A percentile compares a stretch with the other conserved stretches of the same genome.
These are phyloP conservation scores for Harpagus bidentatus DNA, from an alignment of 2,113 vertebrate species.

Conservation along the genomic window DNA sequence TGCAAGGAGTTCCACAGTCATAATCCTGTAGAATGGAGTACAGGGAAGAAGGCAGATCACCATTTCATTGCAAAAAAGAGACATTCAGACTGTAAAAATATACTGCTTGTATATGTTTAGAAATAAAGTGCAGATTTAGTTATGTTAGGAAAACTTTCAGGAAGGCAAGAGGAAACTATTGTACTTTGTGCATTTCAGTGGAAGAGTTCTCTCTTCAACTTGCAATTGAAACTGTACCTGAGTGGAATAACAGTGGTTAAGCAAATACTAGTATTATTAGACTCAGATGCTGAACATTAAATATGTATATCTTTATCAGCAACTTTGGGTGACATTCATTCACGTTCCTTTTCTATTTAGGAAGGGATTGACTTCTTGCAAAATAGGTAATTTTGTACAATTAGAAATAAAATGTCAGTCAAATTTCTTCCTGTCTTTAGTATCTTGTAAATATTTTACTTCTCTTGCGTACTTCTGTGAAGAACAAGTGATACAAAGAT, in stretches of 20 bases:
- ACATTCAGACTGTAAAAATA: neutral
- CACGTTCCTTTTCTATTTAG: neutral
- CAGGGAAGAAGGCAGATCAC: neutral
- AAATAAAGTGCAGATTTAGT: neutral
- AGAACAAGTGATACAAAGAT: neutral
- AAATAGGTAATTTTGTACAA: neutral
- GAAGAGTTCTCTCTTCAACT: neutral
- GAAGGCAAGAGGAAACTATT: neutral
- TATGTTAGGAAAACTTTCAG: neutral
- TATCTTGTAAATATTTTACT: neutral
- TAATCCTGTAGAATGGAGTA: neutral
- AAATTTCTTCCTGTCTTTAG: neutral
- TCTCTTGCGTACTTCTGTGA: neutral
- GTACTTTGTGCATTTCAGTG: neutral
- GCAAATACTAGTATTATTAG: neutral
- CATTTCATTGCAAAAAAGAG: neutral
- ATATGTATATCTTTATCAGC: neutral
- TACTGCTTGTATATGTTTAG: neutral
- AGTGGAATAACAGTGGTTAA: neutral
- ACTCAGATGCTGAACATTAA: neutral
- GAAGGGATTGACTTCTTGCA: neutral
- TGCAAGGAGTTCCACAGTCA: fast-evolving
- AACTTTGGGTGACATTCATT: neutral
- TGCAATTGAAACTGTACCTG: neutral
- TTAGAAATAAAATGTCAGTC: neutral